Conservation (phyloP, 2,113 vertebrate species). For the Myxocyprinus asiaticus region DNA sequence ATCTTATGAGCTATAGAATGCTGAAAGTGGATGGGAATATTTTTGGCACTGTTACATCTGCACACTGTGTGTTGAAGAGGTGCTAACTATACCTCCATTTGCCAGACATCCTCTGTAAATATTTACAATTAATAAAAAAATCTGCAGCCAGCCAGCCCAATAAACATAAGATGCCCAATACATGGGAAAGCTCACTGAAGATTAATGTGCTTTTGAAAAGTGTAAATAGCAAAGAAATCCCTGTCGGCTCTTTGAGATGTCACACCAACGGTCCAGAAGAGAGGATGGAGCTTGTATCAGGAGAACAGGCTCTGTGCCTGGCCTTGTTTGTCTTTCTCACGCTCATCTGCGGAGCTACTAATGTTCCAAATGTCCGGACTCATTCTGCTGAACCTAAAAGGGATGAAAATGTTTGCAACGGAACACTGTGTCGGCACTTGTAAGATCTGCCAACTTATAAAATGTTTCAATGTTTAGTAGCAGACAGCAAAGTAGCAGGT, state of each 20-base stretch:
- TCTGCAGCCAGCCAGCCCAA: background rate
- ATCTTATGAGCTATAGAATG: constrained; percentile 15
- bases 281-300: constrained; percentile 26
- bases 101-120: constrained; percentile 48
- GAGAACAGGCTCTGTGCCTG: constrained; percentile 31
- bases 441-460: background rate
- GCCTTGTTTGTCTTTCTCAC: constrained; percentile 53
- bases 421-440: background rate
- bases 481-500: background rate
- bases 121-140: constrained; percentile 51
- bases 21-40: constrained; percentile 33
- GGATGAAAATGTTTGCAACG: background rate
- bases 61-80: constrained; percentile 46
- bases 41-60: constrained; percentile 37
- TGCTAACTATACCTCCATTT: constrained; percentile 44
- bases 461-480: background rate
- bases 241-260: constrained; percentile 33
- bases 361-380: constrained; percentile 38
- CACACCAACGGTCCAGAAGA: constrained; percentile 30
- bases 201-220: constrained; percentile 30
- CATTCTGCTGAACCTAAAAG: constrained; percentile 32
- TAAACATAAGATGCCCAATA: constrained; percentile 17
- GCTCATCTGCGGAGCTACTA: constrained; percentile 24
- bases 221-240: constrained; percentile 34
- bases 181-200: constrained; percentile 11